Percentiles rank a stretch among this genome's conserved stretches.
These are phyloP conservation scores for Liodrosophila aerea DNA, from an alignment of 2,888 invertebrate species.

Conservation along the genomic window DNA sequence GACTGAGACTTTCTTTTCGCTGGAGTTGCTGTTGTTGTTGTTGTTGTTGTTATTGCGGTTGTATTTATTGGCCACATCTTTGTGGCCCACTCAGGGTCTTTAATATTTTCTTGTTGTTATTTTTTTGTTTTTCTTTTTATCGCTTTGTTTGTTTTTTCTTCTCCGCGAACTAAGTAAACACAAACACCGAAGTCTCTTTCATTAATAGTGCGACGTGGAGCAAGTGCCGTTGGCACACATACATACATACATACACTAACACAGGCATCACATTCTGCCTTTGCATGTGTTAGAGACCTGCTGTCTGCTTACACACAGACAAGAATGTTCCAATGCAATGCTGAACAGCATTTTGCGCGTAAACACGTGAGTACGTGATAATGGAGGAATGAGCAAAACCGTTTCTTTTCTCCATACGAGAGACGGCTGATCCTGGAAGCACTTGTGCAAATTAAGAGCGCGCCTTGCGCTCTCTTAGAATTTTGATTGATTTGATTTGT, in stretches of 20 bases:
- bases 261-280: too few relatives aligned
- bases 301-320: too few relatives aligned
- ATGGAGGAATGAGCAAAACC: too few relatives aligned
- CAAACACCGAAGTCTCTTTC: conserved; percentile 42
- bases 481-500: too few relatives aligned
- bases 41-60: conserved; percentile 13
- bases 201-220: conserved; percentile 67
- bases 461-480: not conserved
- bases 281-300: too few relatives aligned
- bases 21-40: conserved; percentile 37
- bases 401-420: too few relatives aligned
- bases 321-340: too few relatives aligned
- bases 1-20: conserved; percentile 6
- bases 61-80: conserved; percentile 51
- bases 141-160: conserved; percentile 59
- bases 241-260: too few relatives aligned
- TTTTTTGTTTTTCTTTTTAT: conserved; percentile 10
- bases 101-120: too few relatives aligned
- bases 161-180: conserved; percentile 35
- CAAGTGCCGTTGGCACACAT: conserved; percentile 40
- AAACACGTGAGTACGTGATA: too few relatives aligned
- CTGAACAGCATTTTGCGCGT: too few relatives aligned
- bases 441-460: not conserved
- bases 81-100: conserved; percentile 34
- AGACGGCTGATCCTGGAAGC: too few relatives aligned